Conservation (phyloP, 2,888 invertebrate genomes). For the Phyto melanocephala region DNA sequence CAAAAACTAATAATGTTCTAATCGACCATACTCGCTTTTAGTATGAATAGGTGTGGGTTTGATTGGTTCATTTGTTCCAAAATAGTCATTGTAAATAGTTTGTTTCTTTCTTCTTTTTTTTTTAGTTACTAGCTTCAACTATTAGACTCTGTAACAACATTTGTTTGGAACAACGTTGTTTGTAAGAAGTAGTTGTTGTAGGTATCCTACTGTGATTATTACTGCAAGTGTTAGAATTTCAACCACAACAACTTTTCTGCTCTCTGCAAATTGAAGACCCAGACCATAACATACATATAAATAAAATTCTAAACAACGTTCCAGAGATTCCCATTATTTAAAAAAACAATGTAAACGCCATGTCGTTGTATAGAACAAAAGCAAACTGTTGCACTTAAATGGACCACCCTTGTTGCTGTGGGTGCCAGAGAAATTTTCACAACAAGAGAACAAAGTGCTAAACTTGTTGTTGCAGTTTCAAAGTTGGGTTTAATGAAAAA, state of each 20-base stretch:
- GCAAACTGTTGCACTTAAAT: slow-evolving; percentile 50
- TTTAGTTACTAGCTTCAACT: neutral
- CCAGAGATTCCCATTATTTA: slow-evolving; percentile 24
- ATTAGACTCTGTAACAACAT: slow-evolving; percentile 9
- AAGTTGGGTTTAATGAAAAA: neutral
- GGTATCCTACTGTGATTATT: slow-evolving; percentile 61
- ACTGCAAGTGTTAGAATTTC: slow-evolving; percentile 57
- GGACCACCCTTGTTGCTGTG: slow-evolving; percentile 48
- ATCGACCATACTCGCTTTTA: neutral
- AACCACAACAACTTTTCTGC: slow-evolving; percentile 28
- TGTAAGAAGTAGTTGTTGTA: neutral
- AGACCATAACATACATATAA: neutral
- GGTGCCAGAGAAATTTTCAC: slow-evolving; percentile 34
- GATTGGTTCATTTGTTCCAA: slow-evolving; percentile 41
- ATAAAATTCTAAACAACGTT: neutral
- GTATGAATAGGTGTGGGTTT: slow-evolving; percentile 9
- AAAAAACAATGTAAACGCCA: slow-evolving; percentile 44
- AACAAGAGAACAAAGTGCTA: neutral
- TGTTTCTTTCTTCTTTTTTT: neutral
- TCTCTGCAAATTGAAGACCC: neutral
- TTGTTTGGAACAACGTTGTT: neutral
- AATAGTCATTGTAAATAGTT: slow-evolving; percentile 16
- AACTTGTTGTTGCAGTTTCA: neutral
- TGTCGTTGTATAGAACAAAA: neutral
- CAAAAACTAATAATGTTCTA: neutral